These are phyloP conservation scores for Dorcus parallelipipedus DNA, from an alignment of 2,888 invertebrate species.

Conservation along the genomic window DNA sequence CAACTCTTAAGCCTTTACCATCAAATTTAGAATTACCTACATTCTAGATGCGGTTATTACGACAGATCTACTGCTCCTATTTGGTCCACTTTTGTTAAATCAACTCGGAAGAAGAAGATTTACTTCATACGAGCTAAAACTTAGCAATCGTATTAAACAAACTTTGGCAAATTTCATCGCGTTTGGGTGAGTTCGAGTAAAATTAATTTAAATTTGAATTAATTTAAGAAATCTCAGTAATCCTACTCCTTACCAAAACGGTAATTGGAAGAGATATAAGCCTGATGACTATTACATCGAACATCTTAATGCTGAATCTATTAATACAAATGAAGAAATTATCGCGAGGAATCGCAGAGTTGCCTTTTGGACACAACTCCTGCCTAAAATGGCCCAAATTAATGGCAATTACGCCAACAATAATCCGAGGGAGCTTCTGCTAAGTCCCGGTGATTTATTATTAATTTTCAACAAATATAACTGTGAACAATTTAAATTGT, in stretches of 20 bases:
- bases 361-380: constrained; percentile 49
- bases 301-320: constrained; percentile 41
- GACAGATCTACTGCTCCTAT: constrained; percentile 62
- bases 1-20: not conserved
- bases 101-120: constrained; percentile 64
- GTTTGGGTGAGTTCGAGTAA: constrained; percentile 49
- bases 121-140: constrained; percentile 56
- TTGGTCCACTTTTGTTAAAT: constrained; percentile 65
- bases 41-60: constrained; percentile 62
- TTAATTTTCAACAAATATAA: not conserved
- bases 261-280: constrained; percentile 62
- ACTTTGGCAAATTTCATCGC: constrained; percentile 52
- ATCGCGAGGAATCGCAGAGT: constrained; percentile 28
- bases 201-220: not conserved
- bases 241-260: constrained; percentile 35
- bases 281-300: constrained; percentile 52
- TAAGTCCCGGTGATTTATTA: constrained; percentile 32
- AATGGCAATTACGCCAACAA: constrained; percentile 26
- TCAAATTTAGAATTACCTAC: not conserved
- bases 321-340: constrained; percentile 21
- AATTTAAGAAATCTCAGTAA: too few species aligned
- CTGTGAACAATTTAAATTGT: constrained; percentile 20
- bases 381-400: constrained; percentile 40
- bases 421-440: constrained; percentile 34
- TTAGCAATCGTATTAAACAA: constrained; percentile 53